Percentiles rank a stretch among this genome's conserved stretches.
These are phyloP conservation scores for Drosophila leontia DNA, from an alignment of 1,140 invertebrate genomes.

Conservation along the genomic window DNA sequence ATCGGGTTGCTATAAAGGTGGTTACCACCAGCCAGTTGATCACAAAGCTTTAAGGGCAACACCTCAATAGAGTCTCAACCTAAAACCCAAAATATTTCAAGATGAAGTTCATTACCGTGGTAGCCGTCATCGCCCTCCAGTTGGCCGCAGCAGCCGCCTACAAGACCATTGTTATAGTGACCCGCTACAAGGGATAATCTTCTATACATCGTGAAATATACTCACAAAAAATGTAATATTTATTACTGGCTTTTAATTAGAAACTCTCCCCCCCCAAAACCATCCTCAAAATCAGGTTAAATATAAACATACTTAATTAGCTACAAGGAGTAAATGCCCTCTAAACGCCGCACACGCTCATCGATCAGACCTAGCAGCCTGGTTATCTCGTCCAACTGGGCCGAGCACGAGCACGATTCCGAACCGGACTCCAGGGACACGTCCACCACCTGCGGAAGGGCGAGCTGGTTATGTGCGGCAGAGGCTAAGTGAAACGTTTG, in stretches of 20 bases:
- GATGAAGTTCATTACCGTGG: neutral
- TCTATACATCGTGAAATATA: neutral
- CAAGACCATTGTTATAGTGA: neutral
- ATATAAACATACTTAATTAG: conserved; percentile 2
- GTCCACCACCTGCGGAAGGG: conserved; percentile 73
- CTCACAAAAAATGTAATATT: too few relatives aligned
- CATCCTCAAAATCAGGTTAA: neutral
- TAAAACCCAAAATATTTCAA: neutral
- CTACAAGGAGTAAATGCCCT: conserved; percentile 47
- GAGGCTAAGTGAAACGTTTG: conserved; percentile 22
- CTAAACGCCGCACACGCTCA: conserved; percentile 58
- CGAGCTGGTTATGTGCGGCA: conserved; percentile 41
- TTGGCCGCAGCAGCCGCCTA: neutral
- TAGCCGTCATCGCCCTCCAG: neutral
- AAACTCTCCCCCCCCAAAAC: neutral
- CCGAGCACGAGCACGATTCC: conserved; percentile 52
- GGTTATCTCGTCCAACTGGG: conserved; percentile 58
- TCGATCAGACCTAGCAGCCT: conserved; percentile 41
- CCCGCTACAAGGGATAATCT: neutral
- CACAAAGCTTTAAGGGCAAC: neutral
- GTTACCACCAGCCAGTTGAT: neutral
- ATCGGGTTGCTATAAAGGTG: neutral
- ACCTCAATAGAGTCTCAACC: neutral
- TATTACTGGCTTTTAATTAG: neutral
- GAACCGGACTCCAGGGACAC: conserved; percentile 61